Evolutionary conservation across 2,113 vertebrate species (phyloP).

Genomic region (cat (Felis catus)): F.catus_Fca126_mat1.0 CM031424.1:56503501-56504000

Average conservation of each 20-base stretch:
- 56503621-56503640: not conserved
- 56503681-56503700: not conserved
- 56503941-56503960: not conserved
- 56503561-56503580: not conserved
- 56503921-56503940: not conserved
- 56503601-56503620: not conserved
- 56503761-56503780: not conserved
- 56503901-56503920: not conserved
- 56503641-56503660: not conserved
- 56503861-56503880: not conserved
- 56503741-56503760: not conserved
- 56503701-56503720: not conserved
- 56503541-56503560: not conserved
- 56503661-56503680: conserved; percentile 9
- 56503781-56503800: not conserved
- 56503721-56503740: not conserved
- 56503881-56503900: not conserved
- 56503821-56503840: not conserved
- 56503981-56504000: not conserved
- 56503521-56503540: not conserved
- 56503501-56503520: not conserved
- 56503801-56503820: not conserved
- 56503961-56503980: not conserved
- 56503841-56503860: not conserved
- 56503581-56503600: not conserved